Base-by-base conservation (phyloP, 2,888 invertebrate species). In the Pristionchus entomophagus region DNA sequence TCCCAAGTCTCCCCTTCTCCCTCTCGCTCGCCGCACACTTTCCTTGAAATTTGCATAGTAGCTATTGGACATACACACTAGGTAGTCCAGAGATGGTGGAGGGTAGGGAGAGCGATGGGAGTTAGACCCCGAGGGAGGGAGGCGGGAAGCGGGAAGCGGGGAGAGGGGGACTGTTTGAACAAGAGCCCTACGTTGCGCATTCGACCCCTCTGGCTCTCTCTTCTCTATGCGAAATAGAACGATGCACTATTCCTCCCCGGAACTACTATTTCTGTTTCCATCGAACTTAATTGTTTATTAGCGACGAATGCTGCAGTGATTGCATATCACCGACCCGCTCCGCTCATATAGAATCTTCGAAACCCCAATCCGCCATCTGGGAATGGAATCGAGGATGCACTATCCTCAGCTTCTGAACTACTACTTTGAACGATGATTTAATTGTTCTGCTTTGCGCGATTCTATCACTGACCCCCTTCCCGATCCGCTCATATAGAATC, bases 31-130 rank as follows among this genome's bases (percentile, higher is more conserved):
- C 56, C 22, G 12, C n/a, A 41, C 73, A 73, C 73, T 73, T 73
- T 73, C 73, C 38, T 19, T 41, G 73, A 73, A 73, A 73, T 73
- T 73, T 73, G 73, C 73, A 73, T 73, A 73, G 73, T 73, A 73
- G 41, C 73, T 38, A 73, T 73, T 73, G 73, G 73, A 73, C 73
- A 45, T 73, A 73, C 41, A 73, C 32, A 4, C 73, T 29, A 56
- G 73, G 73, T 41, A 73, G 73, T 69, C 69, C 69, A 35, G 38
- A 38, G 69, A 69, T 8, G 56, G 45, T 10, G 19, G 56, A 56
- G 56, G 56, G 56, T 17, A n/a, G 65, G 35, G 14, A 32, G 35
- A 17, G 32, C 12, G 65, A 10, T 32, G 35, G 35, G 22, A 41
- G 69, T 22, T 35, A 69, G 69, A 69, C 69, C 65, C 38, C 6